phyloP scores from a whole-genome alignment of 2,113 vertebrate species.

The Siniperca knerii region DNA sequence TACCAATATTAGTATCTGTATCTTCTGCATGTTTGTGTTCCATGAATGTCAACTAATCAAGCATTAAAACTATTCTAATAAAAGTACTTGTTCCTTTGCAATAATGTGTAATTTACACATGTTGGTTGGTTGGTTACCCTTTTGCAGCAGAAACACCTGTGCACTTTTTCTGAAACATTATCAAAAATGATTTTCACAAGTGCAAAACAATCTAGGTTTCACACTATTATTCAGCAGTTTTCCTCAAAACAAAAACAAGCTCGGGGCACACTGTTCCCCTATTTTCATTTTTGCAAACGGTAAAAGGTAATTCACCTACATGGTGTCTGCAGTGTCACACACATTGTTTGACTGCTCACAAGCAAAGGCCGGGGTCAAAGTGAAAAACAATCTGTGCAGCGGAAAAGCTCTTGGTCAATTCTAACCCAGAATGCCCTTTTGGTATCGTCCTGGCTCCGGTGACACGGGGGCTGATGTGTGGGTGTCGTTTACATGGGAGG shows the following conservation, averaged over 20 bases:
- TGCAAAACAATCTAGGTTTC: neutral
- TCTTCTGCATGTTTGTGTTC: neutral
- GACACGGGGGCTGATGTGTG: slow-evolving; percentile 65
- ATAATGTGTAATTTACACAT: neutral
- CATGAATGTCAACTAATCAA: neutral
- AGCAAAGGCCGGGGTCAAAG: slow-evolving; percentile 64
- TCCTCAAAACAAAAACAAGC: slow-evolving; percentile 44
- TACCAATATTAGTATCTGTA: neutral
- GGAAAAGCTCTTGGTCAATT: slow-evolving; percentile 73
- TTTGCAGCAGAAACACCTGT: neutral
- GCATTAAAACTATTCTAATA: neutral
- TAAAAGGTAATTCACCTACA: slow-evolving; percentile 53
- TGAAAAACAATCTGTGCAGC: slow-evolving; percentile 78
- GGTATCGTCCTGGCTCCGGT: slow-evolving; percentile 57
- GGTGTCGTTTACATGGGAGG: slow-evolving; percentile 76
- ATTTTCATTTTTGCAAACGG: slow-evolving; percentile 44
- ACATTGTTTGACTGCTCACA: slow-evolving; percentile 30
- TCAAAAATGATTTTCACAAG: neutral
- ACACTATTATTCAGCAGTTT: slow-evolving; percentile 15
- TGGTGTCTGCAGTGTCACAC: slow-evolving; percentile 18
- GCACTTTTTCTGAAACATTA: neutral
- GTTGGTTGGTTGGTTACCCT: too few relatives aligned
- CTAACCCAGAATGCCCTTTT: slow-evolving; percentile 56
- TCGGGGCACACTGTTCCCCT: neutral
- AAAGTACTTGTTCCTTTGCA: neutral